These are phyloP conservation scores for Coendou prehensilis DNA, from an alignment of 2,797 vertebrate genomes.

Conservation along the genomic window DNA sequence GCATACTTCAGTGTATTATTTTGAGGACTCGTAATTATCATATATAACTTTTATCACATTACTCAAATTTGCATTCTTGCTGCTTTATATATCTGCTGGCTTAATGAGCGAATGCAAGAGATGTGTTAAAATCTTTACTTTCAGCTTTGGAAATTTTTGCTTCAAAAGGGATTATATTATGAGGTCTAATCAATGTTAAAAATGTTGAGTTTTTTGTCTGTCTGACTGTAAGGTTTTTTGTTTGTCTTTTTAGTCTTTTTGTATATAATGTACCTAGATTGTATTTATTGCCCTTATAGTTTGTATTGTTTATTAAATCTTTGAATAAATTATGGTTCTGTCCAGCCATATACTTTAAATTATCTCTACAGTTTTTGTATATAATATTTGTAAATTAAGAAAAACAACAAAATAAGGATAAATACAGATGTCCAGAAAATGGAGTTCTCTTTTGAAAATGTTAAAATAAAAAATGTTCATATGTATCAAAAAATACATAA, in stretches of 20 bases:
- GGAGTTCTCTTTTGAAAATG: not conserved
- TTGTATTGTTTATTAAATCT: not conserved
- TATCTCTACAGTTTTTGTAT: not conserved
- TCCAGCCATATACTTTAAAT: not conserved
- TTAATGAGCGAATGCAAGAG: not conserved
- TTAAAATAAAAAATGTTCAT: not conserved
- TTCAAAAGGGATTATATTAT: not conserved
- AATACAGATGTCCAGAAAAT: not conserved
- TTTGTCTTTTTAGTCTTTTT: not conserved
- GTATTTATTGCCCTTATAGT: not conserved
- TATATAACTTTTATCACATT: not conserved
- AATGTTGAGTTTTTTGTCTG: not conserved
- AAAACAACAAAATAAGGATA: not conserved
- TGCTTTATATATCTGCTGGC: not conserved
- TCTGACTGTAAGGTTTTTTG: not conserved
- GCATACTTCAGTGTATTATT: not conserved
- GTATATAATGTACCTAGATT: not conserved
- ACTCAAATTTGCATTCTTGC: not conserved
- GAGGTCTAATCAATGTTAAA: not conserved
- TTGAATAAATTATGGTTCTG: not conserved
- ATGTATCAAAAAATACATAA: not conserved
- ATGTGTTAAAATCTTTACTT: not conserved
- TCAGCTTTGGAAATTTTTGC: not conserved
- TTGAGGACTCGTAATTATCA: not conserved
- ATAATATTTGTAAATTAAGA: not conserved